Percentiles rank a stretch among this genome's conserved stretches.
Conservation (phyloP, 2,113 vertebrate species). For the Chaetorhynchus papuensis region DNA sequence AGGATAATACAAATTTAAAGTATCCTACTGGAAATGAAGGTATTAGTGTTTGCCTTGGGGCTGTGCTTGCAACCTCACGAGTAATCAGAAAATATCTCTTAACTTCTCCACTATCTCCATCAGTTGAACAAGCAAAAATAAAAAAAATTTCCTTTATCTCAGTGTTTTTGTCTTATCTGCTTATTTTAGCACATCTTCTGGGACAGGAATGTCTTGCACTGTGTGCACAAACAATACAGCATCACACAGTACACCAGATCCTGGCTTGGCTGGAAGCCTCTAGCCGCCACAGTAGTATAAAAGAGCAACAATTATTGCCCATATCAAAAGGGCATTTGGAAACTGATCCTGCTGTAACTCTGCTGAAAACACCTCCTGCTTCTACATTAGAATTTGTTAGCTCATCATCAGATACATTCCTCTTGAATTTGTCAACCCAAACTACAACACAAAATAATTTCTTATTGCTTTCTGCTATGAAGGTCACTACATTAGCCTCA, state of each 20-base stretch:
- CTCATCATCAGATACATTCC: not conserved
- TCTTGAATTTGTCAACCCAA: not conserved
- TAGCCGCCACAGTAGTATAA: not conserved
- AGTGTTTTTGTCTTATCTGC: not conserved
- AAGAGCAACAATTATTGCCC: not conserved
- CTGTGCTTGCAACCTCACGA: not conserved
- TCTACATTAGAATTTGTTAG: not conserved
- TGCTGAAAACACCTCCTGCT: not conserved
- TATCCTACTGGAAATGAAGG: not conserved
- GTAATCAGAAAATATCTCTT: not conserved
- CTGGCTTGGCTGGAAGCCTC: not conserved
- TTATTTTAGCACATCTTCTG: not conserved
- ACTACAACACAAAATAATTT: not conserved
- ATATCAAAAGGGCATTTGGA: not conserved
- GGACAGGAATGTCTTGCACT: not conserved
- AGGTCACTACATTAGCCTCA: not conserved
- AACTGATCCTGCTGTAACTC: not conserved
- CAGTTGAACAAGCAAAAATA: not conserved
- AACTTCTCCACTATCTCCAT: not conserved
- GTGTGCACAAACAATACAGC: not conserved
- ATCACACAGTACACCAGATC: not conserved
- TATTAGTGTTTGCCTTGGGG: not conserved
- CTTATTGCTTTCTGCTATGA: not conserved
- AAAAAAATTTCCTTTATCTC: not conserved
- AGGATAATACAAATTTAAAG: not conserved